Evolutionary conservation across 2,113 vertebrate species (phyloP).

Genomic region (Chaetodon trifascialis): DNA sequence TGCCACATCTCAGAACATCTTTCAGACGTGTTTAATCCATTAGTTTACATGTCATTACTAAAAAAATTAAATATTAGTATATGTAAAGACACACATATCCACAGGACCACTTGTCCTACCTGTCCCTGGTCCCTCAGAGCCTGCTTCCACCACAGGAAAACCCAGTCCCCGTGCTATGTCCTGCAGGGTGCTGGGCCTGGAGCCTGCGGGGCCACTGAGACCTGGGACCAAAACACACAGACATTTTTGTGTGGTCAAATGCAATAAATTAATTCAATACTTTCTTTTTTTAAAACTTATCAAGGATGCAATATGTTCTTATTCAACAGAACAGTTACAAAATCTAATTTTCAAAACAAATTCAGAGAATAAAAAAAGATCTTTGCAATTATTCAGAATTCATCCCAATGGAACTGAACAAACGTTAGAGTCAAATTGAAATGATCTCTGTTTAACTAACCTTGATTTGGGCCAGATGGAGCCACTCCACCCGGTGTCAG

Average conservation of each 20-base stretch:
- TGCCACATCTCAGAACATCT: neutral
- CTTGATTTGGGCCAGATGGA: conserved; percentile 35
- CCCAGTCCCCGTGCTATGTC: conserved; percentile 57
- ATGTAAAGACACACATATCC: neutral
- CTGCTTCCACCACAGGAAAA: conserved; percentile 8
- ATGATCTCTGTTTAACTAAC: conserved; percentile 10
- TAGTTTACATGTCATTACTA: neutral
- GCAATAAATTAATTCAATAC: neutral
- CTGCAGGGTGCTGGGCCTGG: conserved; percentile 51
- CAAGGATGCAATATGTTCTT: neutral
- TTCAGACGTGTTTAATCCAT: neutral
- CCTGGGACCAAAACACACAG: conserved; percentile 8
- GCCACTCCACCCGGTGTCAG: neutral
- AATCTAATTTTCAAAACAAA: neutral
- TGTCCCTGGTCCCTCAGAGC: conserved; percentile 5
- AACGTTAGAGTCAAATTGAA: neutral
- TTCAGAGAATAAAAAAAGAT: neutral
- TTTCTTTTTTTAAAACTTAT: neutral
- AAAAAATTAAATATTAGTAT: neutral
- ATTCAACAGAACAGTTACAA: neutral
- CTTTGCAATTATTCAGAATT: neutral
- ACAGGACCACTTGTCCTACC: conserved; percentile 18
- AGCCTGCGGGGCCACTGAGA: neutral
- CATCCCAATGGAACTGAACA: neutral
- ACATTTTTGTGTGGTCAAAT: neutral